Conservation (phyloP, 1,140 invertebrate genomes). For the Micrasema minimum region DNA sequence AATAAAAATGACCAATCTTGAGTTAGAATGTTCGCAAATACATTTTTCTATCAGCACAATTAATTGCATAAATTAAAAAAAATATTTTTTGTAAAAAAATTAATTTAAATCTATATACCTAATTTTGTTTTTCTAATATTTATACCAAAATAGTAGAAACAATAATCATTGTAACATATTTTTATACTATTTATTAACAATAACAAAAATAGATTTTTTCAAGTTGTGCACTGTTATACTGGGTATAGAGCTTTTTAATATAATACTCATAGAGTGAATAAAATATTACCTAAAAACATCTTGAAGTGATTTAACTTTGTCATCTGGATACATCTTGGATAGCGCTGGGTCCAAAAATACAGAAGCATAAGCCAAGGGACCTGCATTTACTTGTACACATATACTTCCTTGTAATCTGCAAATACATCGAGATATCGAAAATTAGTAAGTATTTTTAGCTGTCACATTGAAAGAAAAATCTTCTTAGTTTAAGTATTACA, state of each 20-base stretch:
- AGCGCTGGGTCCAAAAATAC: slow-evolving; percentile 84
- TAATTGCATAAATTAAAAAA: not conserved
- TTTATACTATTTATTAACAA: no score
- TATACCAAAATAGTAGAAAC: not conserved
- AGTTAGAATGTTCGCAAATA: no score
- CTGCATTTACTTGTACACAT: slow-evolving; percentile 95
- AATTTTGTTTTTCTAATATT: no score
- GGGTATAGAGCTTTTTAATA: no score
- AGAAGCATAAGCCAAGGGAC: slow-evolving; percentile 90
- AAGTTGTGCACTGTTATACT: no score
- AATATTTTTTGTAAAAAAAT: not conserved
- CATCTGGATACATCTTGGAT: slow-evolving; percentile 77
- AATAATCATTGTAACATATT: not conserved
- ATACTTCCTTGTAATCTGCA: slow-evolving; percentile 85
- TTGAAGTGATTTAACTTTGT: slow-evolving; percentile 86
- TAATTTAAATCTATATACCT: no score
- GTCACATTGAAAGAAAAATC: no score
- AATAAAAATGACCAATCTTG: slow-evolving; percentile 48
- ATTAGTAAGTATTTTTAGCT: no score
- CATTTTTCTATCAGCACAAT: no score
- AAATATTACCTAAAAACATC: slow-evolving; percentile 83
- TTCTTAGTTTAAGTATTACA: not conserved
- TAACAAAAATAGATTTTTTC: no score
- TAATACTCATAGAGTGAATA: no score
- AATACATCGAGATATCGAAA: no score